These are phyloP conservation scores for Parus major DNA, from an alignment of 2,113 vertebrate genomes.

Conservation along the genomic window DNA sequence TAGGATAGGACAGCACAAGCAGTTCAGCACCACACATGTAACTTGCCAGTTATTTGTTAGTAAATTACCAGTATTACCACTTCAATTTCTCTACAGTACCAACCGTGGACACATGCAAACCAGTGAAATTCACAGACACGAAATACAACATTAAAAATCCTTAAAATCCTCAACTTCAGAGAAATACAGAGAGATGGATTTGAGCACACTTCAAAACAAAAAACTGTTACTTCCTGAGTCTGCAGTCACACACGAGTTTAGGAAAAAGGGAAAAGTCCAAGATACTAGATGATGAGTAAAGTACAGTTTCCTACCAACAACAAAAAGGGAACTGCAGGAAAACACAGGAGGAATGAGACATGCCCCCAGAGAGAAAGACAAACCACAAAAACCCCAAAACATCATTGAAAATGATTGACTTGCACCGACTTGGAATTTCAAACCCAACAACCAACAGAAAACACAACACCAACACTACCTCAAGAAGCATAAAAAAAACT, in stretches of 20 bases:
- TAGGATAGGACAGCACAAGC: accelerated
- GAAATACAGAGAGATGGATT: accelerated
- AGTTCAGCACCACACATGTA: accelerated
- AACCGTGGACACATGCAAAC: accelerated
- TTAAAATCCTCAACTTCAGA: accelerated
- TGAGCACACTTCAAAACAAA: accelerated
- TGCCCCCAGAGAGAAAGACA: accelerated
- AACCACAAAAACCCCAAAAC: accelerated
- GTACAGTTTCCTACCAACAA: accelerated
- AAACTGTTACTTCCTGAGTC: accelerated
- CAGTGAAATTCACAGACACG: accelerated
- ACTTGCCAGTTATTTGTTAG: accelerated
- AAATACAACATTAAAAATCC: accelerated
- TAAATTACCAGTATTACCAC: accelerated
- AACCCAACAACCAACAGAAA: accelerated
- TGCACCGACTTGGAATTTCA: accelerated
- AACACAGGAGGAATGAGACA: accelerated
- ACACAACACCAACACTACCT: accelerated
- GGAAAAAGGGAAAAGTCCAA: accelerated
- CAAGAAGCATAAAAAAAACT: accelerated
- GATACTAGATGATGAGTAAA: accelerated
- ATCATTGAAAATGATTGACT: accelerated
- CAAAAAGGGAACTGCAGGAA: accelerated
- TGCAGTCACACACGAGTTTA: accelerated
- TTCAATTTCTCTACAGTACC: accelerated